These are phyloP conservation scores for Schizopygopsis malacanthus DNA, from an alignment of 2,797 vertebrate genomes.

Conservation along the genomic window DNA sequence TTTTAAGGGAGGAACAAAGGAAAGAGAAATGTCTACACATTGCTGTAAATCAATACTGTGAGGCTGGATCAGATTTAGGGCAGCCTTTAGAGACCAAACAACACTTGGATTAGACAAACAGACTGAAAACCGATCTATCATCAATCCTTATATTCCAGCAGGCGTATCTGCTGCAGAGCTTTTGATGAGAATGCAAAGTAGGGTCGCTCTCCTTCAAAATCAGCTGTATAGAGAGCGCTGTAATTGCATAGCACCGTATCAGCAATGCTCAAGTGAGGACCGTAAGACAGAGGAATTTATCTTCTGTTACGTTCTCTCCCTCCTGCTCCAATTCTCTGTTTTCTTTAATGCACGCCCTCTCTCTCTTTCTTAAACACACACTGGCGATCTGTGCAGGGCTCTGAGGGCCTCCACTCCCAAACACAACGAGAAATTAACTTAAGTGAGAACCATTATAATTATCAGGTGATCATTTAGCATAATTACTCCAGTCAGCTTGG, in stretches of 20 bases:
- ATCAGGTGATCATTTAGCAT: slow-evolving; percentile 60
- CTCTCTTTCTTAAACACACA: slow-evolving; percentile 38
- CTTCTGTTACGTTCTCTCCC: slow-evolving; percentile 42
- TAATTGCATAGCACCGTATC: slow-evolving; percentile 37
- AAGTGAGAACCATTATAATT: slow-evolving; percentile 64
- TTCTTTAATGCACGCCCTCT: slow-evolving; percentile 11
- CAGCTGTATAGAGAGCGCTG: slow-evolving; percentile 39
- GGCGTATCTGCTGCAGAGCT: slow-evolving; percentile 17
- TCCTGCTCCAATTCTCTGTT: slow-evolving; percentile 21
- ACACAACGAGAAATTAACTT: slow-evolving; percentile 62
- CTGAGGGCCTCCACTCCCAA: slow-evolving; percentile 48
- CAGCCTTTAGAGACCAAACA: slow-evolving; percentile 44
- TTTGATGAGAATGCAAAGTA: slow-evolving; percentile 38
- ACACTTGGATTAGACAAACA: slow-evolving; percentile 39
- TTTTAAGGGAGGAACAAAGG: neutral
- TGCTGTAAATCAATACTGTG: slow-evolving; percentile 41
- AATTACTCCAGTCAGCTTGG: slow-evolving; percentile 56
- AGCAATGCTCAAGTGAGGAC: slow-evolving; percentile 27
- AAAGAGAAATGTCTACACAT: slow-evolving; percentile 28
- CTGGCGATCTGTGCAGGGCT: slow-evolving; percentile 43
- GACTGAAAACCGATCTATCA: slow-evolving; percentile 44
- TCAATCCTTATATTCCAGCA: slow-evolving; percentile 43
- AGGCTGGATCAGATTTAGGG: slow-evolving; percentile 29
- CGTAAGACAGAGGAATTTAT: slow-evolving; percentile 40
- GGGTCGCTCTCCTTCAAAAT: slow-evolving; percentile 29